phyloP scores from a whole-genome alignment of 1,140 invertebrate species.

The Geopemphigus sp. region DNA sequence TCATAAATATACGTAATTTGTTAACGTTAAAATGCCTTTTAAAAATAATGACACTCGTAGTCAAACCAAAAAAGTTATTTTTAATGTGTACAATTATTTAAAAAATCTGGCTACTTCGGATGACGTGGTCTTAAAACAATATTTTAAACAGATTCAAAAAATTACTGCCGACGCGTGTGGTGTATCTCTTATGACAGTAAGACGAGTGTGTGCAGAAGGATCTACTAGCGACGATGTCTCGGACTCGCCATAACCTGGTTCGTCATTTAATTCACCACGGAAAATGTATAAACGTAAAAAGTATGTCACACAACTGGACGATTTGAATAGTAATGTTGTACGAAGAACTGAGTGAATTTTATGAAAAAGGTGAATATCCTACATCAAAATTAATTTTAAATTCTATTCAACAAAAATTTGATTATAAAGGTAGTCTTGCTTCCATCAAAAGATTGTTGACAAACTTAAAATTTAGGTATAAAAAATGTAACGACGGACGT shows the following conservation, averaged over 20 bases:
- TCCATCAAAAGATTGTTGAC: background rate
- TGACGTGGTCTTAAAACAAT: background rate
- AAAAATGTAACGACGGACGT: background rate
- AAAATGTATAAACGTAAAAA: background rate
- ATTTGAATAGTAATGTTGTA: background rate
- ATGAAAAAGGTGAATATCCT: background rate
- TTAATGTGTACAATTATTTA: too few relatives aligned
- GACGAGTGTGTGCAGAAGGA: background rate
- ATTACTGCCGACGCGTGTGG: background rate
- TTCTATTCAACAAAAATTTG: background rate
- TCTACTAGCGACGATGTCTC: background rate
- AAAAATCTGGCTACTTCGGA: background rate
- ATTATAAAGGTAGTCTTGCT: background rate
- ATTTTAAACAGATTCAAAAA: background rate
- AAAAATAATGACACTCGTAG: background rate
- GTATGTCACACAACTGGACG: background rate
- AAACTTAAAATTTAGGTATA: background rate
- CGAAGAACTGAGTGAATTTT: constrained; percentile 5
- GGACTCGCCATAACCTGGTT: background rate
- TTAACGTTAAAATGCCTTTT: too few relatives aligned
- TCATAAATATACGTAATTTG: too few relatives aligned
- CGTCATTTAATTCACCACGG: background rate
- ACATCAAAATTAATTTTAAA: background rate
- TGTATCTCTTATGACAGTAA: background rate
- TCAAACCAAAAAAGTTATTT: background rate